phyloP scores from a whole-genome alignment of 2,797 vertebrate species.

The Cirrhinus molitorella region DNA sequence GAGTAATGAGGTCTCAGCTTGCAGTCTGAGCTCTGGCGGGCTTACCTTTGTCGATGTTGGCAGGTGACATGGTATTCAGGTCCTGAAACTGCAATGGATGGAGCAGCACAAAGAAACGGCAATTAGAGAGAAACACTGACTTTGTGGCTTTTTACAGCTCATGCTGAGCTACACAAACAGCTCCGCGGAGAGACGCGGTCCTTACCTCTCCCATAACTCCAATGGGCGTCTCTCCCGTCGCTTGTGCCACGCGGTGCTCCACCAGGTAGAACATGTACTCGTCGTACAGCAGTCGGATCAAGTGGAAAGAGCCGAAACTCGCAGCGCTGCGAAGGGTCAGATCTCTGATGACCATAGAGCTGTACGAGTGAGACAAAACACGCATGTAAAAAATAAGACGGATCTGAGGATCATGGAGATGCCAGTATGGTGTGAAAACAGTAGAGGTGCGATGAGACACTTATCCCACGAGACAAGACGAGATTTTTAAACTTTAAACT shows the following conservation, averaged over 20 bases:
- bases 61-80: slow-evolving; percentile 88
- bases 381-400: not conserved
- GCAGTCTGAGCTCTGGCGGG: not conserved
- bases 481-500: too few relatives aligned
- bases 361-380: slow-evolving; percentile 62
- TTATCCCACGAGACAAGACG: too few relatives aligned
- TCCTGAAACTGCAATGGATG: slow-evolving; percentile 89
- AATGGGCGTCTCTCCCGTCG: slow-evolving; percentile 93
- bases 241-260: slow-evolving; percentile 96
- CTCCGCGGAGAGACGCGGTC: not conserved
- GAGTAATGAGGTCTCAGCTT: not conserved
- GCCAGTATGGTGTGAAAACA: not conserved
- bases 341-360: slow-evolving; percentile 99
- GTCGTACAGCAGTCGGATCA: slow-evolving; percentile 96
- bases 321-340: slow-evolving; percentile 96
- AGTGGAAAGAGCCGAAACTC: slow-evolving; percentile 98
- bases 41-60: slow-evolving; percentile 93
- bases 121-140: slow-evolving; percentile 26
- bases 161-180: not conserved
- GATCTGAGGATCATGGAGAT: too few relatives aligned
- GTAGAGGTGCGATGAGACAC: too few relatives aligned
- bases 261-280: slow-evolving; percentile 99
- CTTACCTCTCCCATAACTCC: slow-evolving; percentile 97
- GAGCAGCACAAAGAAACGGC: slow-evolving; percentile 24
- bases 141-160: not conserved